Evolutionary conservation across 1,140 invertebrate species (phyloP), one percentile per base, ranked within the genome.

Genomic region (Tetragnatha versicolor): DNA sequence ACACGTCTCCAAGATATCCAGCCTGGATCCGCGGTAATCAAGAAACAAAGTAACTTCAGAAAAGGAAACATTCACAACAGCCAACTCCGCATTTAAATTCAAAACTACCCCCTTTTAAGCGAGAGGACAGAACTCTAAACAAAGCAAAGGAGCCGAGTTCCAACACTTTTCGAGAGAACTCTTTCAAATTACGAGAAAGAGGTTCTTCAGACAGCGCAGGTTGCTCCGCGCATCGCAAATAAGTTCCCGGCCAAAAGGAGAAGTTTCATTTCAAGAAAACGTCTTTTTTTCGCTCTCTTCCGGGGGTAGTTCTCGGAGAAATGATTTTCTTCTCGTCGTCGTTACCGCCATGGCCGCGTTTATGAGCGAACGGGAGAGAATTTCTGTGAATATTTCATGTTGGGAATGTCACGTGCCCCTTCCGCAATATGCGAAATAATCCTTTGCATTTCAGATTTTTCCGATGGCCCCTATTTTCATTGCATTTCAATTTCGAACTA

Each of bases 321-420:
- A 68, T 35, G 25, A 29, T 51, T 68, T 35, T 33, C 42, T 29
- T 35, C 20, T 33, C 42, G 12, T 22, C 25, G 65, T 51, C 25
- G 39, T 33, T 27, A 33, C 45, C 27, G 14, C 27, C 55, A 5
- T 42, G 37, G 39, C 39, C 33, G 61, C 61, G 61, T 65, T 68
- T 68, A 68, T 68, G 65, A 68, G 29, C 20, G 22, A 68, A 51
- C 25, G 51, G 51, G 51, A 35, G 42, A 14, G 45, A 51, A 68
- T 68, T 68, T 68, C 25, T 51, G 42, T 68, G 65, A 68, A 68
- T 68, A 68, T 68, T 68, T 68, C 42, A 68, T 68, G 45, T 25
- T 17, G 25, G 42, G 42, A 10, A n/a, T 12, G n/a, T n/a, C n/a
- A n/a, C n/a, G 29, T 33, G 17, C 2, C 14, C 29, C 55, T 12